phyloP scores from a whole-genome alignment of 1,140 invertebrate species.

The Drosophila busckii region DNA sequence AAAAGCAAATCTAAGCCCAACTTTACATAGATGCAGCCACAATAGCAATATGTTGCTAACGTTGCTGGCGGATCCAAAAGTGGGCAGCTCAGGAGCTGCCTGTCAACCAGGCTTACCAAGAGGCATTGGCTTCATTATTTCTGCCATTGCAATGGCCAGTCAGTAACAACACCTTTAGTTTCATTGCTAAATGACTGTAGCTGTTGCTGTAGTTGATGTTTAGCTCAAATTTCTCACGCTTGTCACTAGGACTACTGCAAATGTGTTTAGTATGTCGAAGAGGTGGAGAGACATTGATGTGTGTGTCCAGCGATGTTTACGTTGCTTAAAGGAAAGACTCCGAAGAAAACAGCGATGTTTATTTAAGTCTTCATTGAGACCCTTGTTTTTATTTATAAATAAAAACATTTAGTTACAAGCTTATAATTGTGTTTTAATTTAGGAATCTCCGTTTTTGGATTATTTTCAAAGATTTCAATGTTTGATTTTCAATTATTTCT shows the following conservation, averaged over 20 bases:
- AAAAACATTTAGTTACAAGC: too few relatives aligned
- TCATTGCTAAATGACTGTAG: constrained; percentile 74
- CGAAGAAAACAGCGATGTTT: too few relatives aligned
- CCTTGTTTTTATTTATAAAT: too few relatives aligned
- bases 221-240: constrained; percentile 18
- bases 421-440: too few relatives aligned
- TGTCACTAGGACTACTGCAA: constrained; percentile 16
- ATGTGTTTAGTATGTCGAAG: constrained; percentile 6
- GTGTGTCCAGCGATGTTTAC: too few relatives aligned
- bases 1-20: not conserved
- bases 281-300: constrained; percentile 11
- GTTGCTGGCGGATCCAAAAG: constrained; percentile 60
- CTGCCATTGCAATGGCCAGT: constrained; percentile 51
- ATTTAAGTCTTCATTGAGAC: too few relatives aligned
- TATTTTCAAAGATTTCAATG: too few relatives aligned
- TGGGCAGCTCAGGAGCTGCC: constrained; percentile 63
- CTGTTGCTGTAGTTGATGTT: constrained; percentile 51
- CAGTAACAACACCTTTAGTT: constrained; percentile 73
- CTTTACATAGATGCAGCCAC: constrained; percentile 10
- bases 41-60: constrained; percentile 10
- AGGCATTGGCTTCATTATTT: constrained; percentile 7
- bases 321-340: too few relatives aligned
- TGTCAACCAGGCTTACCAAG: constrained; percentile 53
- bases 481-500: too few relatives aligned
- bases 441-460: too few relatives aligned